Base-by-base conservation (phyloP, 2,888 invertebrate species). In the Ornithoptera alexandrae region DNA sequence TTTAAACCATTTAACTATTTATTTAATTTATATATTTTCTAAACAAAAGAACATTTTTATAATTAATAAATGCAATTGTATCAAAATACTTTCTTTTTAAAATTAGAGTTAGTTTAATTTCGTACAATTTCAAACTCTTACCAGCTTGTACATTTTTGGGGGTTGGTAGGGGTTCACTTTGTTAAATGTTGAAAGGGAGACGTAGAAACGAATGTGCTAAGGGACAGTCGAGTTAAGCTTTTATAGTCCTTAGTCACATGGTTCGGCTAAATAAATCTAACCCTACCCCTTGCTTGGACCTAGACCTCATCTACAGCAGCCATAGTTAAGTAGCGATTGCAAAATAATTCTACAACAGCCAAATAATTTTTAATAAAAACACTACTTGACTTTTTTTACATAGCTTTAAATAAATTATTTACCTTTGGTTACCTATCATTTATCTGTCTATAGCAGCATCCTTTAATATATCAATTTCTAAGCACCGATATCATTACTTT, bases 111-210 rank as follows among this genome's bases (percentile, higher is more conserved):
- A 58, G 22, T 58, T 22, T 3, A 22, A 58, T 10, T 0, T 15
- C 7, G 2, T 12, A 22, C 42, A 46, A 67, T 64, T 20, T 69
- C 73, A 74, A 73, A 59, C 0, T 80, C 94, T 94, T 90, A 94
- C 94, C 93, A 94, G 87, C 80, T 94, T 94, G 90, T 93, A 94
- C 94, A 94, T 94, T 85, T 93, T 93, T 89, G 81, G 78, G 79
- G 81, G 81, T 60, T 76, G 77, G 74, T 74, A 82, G 75, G 78
- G 83, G 81, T 76, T 83, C 76, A 56, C 36, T 58, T 80, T 78
- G 81, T 80, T 80, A 79, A 77, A 82, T 78, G 78, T 83, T 83
- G 81, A 83, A 58, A 84, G 81, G 79, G 81, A 80, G 81, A 80
- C 84, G 76, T 86, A 76, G 76, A 83, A 87, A 76, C 92, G 90